Evolutionary conservation across 2,888 invertebrate genomes (phyloP).

Genomic region (Leptogaster cylindrica): DNA sequence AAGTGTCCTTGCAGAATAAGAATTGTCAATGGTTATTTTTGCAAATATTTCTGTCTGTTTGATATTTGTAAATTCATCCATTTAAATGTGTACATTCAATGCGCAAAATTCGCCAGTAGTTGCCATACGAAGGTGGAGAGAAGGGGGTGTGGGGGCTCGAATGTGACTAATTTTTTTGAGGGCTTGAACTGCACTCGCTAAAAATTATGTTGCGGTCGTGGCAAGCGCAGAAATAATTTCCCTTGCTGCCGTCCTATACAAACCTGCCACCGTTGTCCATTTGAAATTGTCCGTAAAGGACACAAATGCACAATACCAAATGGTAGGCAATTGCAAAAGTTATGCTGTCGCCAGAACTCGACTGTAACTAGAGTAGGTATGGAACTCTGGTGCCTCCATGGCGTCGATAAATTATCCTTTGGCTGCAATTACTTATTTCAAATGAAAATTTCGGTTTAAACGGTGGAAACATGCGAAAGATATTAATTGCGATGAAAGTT

Average conservation of each 20-base stretch:
- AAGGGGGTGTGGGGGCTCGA: not conserved
- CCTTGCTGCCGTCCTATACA: not conserved
- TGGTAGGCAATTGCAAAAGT: conserved; percentile 21
- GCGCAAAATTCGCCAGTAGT: too few species aligned
- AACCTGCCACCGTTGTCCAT: not conserved
- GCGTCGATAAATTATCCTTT: conserved; percentile 44
- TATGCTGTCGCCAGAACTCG: conserved; percentile 1
- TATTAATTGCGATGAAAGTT: conserved; percentile 44
- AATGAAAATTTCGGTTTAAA: conserved; percentile 46
- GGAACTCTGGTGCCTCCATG: conserved; percentile 8
- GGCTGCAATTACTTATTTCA: conserved; percentile 46
- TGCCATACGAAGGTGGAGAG: not conserved
- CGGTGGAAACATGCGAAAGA: conserved; percentile 44
- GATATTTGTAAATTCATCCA: too few species aligned
- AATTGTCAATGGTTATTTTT: too few species aligned
- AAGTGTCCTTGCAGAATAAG: too few species aligned
- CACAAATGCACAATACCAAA: conserved; percentile 1
- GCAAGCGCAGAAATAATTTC: conserved; percentile 44
- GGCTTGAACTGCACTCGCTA: conserved; percentile 22
- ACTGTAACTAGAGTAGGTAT: not conserved
- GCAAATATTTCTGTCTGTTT: too few species aligned
- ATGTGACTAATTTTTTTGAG: conserved; percentile 16
- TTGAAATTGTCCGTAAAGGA: not conserved
- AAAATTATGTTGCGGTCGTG: conserved; percentile 44
- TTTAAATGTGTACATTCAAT: too few species aligned